A percentile compares a stretch with the other conserved stretches of the same genome.
Conservation (phyloP, 2,888 invertebrate species). For the Gisinianus flammeolus region DNA sequence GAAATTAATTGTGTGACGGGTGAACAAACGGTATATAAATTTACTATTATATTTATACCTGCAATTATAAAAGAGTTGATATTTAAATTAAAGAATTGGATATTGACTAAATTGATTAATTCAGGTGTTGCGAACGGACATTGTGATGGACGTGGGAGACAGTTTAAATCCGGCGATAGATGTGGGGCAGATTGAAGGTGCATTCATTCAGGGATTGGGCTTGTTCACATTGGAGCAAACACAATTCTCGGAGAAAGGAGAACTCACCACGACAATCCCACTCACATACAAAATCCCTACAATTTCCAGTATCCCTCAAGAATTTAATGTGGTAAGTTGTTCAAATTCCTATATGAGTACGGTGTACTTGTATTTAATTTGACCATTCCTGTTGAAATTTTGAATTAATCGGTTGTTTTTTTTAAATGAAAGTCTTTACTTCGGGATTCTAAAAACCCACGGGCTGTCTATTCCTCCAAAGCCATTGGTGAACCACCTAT, state of each 20-base stretch:
- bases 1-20: conserved; percentile 95
- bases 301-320: conserved; percentile 86
- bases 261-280: conserved; percentile 82
- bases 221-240: conserved; percentile 89
- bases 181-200: conserved; percentile 96
- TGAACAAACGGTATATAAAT: conserved; percentile 73
- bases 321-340: conserved; percentile 95
- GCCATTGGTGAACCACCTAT: conserved; percentile 96
- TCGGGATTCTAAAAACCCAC: conserved; percentile 84
- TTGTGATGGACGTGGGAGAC: conserved; percentile 95
- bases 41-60: background rate
- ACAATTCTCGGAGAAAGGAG: conserved; percentile 82
- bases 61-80: background rate
- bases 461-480: conserved; percentile 95
- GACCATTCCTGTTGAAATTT: no score
- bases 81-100: no score
- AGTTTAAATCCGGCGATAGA: conserved; percentile 96
- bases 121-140: conserved; percentile 81
- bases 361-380: no score
- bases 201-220: conserved; percentile 88
- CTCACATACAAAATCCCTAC: conserved; percentile 94
- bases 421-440: no score
- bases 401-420: no score
- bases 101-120: no score
- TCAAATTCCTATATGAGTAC: no score